Conservation (phyloP, 1,140 invertebrate species). For the Drosophila sucinea region DNA sequence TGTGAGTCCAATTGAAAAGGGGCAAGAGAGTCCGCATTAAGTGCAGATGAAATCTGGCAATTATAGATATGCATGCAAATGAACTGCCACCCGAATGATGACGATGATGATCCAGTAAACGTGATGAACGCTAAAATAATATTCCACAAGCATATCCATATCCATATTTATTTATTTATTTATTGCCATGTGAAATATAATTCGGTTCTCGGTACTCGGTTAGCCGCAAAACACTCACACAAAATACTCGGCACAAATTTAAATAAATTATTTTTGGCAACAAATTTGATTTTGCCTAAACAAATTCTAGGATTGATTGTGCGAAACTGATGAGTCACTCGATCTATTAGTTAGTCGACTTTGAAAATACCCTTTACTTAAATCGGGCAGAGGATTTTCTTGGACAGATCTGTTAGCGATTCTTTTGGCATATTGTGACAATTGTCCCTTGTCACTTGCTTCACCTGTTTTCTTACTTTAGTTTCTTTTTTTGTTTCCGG, state of each 20-base stretch:
- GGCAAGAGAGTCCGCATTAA: conserved; percentile 37
- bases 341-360: neutral
- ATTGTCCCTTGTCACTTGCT: conserved; percentile 49
- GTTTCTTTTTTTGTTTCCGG: conserved; percentile 13
- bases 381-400: too few species aligned
- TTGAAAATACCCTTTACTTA: neutral
- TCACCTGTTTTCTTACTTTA: conserved; percentile 29
- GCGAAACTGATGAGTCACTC: too few species aligned
- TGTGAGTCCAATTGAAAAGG: neutral
- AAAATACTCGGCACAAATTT: too few species aligned
- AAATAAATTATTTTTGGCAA: too few species aligned
- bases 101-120: conserved; percentile 33
- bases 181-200: too few species aligned
- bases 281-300: neutral
- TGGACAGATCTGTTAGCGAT: neutral
- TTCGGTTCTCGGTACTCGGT: too few species aligned
- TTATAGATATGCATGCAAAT: conserved; percentile 56
- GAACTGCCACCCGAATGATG: conserved; percentile 17
- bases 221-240: too few species aligned
- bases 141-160: too few species aligned
- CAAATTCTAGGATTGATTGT: neutral
- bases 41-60: conserved; percentile 53
- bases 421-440: neutral
- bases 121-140: neutral
- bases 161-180: too few species aligned